These are phyloP conservation scores for Volucella inanis DNA, from an alignment of 2,888 invertebrate genomes.

Conservation along the genomic window DNA sequence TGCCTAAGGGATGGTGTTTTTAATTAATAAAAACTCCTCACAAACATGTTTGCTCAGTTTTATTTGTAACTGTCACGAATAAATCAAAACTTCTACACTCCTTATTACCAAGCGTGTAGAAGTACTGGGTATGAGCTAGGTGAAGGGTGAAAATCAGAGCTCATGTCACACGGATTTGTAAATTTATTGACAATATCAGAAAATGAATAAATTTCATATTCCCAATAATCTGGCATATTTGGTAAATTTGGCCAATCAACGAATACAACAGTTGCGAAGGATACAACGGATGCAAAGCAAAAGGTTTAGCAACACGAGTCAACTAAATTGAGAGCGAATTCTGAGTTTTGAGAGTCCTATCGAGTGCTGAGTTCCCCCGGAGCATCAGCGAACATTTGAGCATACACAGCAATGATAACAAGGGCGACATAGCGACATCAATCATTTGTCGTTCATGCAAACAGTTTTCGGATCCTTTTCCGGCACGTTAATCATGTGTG, in stretches of 20 bases:
- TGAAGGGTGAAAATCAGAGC: background rate
- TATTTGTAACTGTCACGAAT: constrained; percentile 51
- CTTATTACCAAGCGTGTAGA: background rate
- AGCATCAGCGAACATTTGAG: too few relatives aligned
- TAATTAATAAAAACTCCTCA: constrained; percentile 36
- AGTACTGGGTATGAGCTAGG: too few relatives aligned
- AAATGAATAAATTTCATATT: constrained; percentile 49
- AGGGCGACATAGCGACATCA: constrained; percentile 38
- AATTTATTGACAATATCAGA: constrained; percentile 66
- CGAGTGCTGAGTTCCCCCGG: constrained; percentile 29
- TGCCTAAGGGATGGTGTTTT: constrained; percentile 1
- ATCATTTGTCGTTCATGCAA: constrained; percentile 44
- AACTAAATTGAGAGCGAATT: constrained; percentile 35
- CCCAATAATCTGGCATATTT: constrained; percentile 70
- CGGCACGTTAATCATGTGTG: constrained; percentile 27
- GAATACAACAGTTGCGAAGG: constrained; percentile 12
- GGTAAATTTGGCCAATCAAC: constrained; percentile 74
- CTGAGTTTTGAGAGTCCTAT: constrained; percentile 8
- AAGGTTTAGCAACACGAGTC: constrained; percentile 16
- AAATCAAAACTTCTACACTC: constrained; percentile 44
- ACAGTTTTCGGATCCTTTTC: constrained; percentile 33
- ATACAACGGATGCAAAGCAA: constrained; percentile 20
- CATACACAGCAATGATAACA: background rate
- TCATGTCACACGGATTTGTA: constrained; percentile 16
- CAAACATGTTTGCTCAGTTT: constrained; percentile 49